A percentile compares a stretch with the other conserved stretches of the same genome.
phyloP scores from a whole-genome alignment of 37 sponge, comb jelly and placozoan genomes.

The Spongilla lacustris region DNA sequence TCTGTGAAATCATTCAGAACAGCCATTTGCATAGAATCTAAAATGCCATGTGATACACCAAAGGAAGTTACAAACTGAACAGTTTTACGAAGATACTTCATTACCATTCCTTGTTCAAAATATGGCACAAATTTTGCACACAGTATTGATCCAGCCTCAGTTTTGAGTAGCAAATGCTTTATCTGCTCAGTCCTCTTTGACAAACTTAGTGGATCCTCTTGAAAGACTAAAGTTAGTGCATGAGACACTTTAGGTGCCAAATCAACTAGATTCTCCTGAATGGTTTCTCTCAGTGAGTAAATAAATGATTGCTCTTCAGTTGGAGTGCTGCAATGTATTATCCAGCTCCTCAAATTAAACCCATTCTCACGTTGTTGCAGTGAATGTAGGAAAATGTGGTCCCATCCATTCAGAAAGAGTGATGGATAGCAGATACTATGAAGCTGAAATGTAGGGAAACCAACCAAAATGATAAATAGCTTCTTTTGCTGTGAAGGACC shows the following conservation, averaged over 20 bases:
- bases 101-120: conserved; percentile 74
- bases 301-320: not conserved
- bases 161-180: conserved; percentile 40
- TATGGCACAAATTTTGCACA: conserved; percentile 66
- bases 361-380: not conserved
- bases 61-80: conserved; percentile 43
- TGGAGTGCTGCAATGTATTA: not conserved
- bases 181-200: not conserved
- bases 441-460: conserved; percentile 78
- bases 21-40: conserved; percentile 70
- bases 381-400: conserved; percentile 73
- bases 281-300: not conserved
- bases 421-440: conserved; percentile 81
- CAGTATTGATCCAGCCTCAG: conserved; percentile 54
- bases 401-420: conserved; percentile 91
- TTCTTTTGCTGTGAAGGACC: conserved; percentile 7
- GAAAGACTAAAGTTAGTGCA: not conserved
- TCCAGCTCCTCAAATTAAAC: not conserved
- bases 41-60: conserved; percentile 74
- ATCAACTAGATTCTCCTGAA: not conserved
- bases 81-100: conserved; percentile 62
- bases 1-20: conserved; percentile 68
- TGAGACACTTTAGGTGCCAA: not conserved
- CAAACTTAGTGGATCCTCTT: not conserved
- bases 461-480: conserved; percentile 79